Evolutionary conservation across 2,797 vertebrate species (phyloP), one percentile per base, ranked within the genome.

Genomic region (Tinamus major): DNA sequence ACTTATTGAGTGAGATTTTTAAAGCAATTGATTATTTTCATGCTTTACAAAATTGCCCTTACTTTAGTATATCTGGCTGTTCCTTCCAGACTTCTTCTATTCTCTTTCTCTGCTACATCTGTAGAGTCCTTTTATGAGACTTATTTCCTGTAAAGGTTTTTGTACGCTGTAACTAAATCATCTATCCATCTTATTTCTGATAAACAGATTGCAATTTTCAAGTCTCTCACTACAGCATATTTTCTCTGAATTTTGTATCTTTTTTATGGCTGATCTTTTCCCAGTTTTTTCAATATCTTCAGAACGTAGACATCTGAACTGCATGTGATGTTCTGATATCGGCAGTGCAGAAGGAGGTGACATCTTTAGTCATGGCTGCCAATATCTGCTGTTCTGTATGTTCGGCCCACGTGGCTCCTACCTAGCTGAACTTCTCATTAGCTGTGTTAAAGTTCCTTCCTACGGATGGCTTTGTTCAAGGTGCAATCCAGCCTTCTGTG

Each of bases 191-290:
- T 92, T 94, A 90, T 93, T 93, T 95, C 48, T 29, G 71, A 65
- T 94, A 93, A 96, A 94, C 90, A 95, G 88, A 95, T 94, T 95
- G 93, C 65, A 71, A 93, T 95, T 95, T 94, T 96, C 80, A 92
- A 79, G 90, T 68, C 83, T 92, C 86, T 71, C 44, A 44, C 68
- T 91, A 49, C 53, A 90, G 79, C 56, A 46, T 93, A 83, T 94
- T 95, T 94, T 90, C 78, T 77, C 33, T 71, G 68, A 81, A 79
- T 92, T 93, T 82, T 61, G 0, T 91, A 55, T 68, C 33, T 42
- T 49, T 91, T 74, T 44, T 77, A 42, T 35, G 59, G 5, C 58
- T 87, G 64, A 87, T 62, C 61, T 92, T n/a, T 83, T 27, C 55
- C 74, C 26, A 70, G 6, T 29, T 89, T 21, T 75, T 85, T 68